phyloP scores from a whole-genome alignment of 2,888 invertebrate genomes.

The Lepidochrysops patricia region DNA sequence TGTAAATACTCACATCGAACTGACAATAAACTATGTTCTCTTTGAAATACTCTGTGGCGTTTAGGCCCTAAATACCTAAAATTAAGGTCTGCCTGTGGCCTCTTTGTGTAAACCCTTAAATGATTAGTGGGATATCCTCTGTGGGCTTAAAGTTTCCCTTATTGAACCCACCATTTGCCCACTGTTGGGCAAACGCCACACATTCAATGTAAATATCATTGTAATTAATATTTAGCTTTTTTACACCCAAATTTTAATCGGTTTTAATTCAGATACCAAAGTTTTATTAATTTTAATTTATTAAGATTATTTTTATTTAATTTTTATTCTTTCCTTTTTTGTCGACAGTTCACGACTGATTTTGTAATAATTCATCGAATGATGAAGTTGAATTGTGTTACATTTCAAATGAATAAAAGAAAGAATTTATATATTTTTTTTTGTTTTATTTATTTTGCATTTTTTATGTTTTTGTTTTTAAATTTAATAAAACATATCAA shows the following conservation, averaged over 20 bases:
- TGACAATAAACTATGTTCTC: constrained; percentile 70
- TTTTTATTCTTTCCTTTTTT: constrained; percentile 39
- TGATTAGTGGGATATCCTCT: not conserved
- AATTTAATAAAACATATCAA: constrained; percentile 23
- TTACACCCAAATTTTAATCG: constrained; percentile 66
- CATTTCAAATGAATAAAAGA: constrained; percentile 68
- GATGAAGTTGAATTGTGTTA: constrained; percentile 61
- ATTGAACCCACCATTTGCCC: not conserved
- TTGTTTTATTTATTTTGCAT: constrained; percentile 46
- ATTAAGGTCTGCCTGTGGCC: too few species aligned
- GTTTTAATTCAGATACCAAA: constrained; percentile 73
- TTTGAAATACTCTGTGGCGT: constrained; percentile 33
- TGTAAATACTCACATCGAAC: constrained; percentile 41
- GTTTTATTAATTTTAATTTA: constrained; percentile 68
- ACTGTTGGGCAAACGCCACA: not conserved
- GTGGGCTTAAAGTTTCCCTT: not conserved
- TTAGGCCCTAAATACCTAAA: too few species aligned
- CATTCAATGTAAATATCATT: constrained; percentile 54
- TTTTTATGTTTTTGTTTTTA: constrained; percentile 28
- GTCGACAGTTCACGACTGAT: constrained; percentile 24
- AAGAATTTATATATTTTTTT: constrained; percentile 45
- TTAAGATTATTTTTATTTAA: constrained; percentile 55
- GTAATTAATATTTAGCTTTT: constrained; percentile 58
- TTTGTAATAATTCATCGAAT: constrained; percentile 51
- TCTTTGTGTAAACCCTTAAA: not conserved